Percentiles rank a stretch among this genome's conserved stretches.
Evolutionary conservation across 1,140 invertebrate species (phyloP).

Genomic region (Chionoecetes opilio): DNA sequence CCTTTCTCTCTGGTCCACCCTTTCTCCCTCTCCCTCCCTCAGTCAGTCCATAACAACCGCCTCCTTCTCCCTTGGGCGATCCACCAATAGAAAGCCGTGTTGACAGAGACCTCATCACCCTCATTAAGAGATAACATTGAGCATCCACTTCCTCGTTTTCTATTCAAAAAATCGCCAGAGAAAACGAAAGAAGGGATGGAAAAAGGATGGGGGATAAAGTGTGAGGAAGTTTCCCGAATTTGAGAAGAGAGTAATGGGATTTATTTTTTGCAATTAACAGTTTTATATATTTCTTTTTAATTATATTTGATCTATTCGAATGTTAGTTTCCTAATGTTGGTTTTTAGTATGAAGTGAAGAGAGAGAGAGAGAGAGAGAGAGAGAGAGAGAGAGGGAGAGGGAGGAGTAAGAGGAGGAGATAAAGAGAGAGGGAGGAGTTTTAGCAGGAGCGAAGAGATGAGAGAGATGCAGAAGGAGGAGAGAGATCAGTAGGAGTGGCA

Average conservation of each 20-base stretch:
- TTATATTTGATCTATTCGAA: background rate
- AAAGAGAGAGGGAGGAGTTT: background rate
- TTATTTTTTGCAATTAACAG: background rate
- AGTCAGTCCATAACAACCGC: background rate
- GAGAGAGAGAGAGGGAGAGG: background rate
- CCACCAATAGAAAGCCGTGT: background rate
- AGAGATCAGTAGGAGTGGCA: too few relatives aligned
- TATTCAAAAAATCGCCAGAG: background rate
- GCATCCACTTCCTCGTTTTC: background rate
- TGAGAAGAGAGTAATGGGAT: background rate
- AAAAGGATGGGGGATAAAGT: background rate
- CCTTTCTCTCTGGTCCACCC: background rate
- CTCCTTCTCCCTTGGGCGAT: background rate
- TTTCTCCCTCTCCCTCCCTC: too few relatives aligned
- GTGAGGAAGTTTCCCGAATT: too few relatives aligned
- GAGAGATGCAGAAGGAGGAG: background rate
- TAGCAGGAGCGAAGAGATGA: too few relatives aligned
- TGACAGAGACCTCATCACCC: background rate
- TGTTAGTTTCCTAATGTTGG: too few relatives aligned
- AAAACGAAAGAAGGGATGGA: background rate
- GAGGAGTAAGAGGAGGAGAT: background rate
- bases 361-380: conserved; percentile 27
- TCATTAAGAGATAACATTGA: conserved; percentile 22
- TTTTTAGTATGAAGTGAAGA: background rate
- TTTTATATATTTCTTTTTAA: background rate